Evolutionary conservation across 2,888 invertebrate genomes (phyloP), one percentile per base, ranked within the genome.

Genomic region (Monoplex corrugatus): DNA sequence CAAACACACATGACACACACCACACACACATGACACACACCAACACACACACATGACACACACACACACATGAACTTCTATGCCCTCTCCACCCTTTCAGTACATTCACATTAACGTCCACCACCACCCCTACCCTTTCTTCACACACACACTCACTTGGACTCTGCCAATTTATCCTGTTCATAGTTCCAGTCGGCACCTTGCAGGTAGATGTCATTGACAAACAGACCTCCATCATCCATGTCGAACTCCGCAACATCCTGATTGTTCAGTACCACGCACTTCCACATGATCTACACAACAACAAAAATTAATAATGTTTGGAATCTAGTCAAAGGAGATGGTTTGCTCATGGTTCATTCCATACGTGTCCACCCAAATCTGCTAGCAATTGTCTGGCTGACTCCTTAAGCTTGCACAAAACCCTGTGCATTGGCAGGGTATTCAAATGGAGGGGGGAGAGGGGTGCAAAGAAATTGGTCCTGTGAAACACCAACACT

Each of bases 101-200:
- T 50, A 50, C 50, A 50, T 8, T 50, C 50, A 13, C 50, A 13
- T 50, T 50, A 13, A 8, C 16, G 8, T 50, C 50, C 50, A 13
- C 50, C 16, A 16, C 16, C 50, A 13, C 50, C 16, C 23, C n/a
- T 28, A 28, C 68, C 28, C 68, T 68, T 28, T 68, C 23, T 23
- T 28, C 19, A 57, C 10, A 1, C 28, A 10, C 57, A 57, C 43
- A 89, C 92, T 89, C 92, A 94, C 94, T 87, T 92, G 43, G 94
- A 92, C n/a, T 93, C 92, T 35, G 87, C 85, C 16, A 95, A 92
- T 86, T 92, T 92, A 86, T 94, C 93, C 68, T 93, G 93, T 16
- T 94, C 92, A 87, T 91, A 93, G 90, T 94, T 93, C 95, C 95
- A 95, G 38, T 91, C 90, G 0, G 95, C 95, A 13, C 95, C 95